A percentile compares a stretch with the other conserved stretches of the same genome.
Evolutionary conservation across 2,797 vertebrate species (phyloP).

Genomic region (Chelon labrosus): DNA sequence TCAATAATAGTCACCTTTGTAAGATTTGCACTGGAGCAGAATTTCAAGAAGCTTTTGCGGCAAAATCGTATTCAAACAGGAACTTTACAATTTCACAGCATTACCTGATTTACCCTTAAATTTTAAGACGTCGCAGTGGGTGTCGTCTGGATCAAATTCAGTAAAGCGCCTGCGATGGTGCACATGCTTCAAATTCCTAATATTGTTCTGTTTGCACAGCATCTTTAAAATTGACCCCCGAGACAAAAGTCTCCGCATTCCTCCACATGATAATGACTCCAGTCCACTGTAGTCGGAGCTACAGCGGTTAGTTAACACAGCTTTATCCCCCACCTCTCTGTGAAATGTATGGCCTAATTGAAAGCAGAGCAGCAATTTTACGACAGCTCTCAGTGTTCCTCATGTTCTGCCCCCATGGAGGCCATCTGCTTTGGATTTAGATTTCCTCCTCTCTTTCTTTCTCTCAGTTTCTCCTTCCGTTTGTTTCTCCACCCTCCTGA

Average conservation of each 20-base stretch:
- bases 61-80: conserved; percentile 33
- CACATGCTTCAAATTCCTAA: conserved; percentile 58
- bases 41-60: conserved; percentile 45
- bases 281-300: conserved; percentile 54
- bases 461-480: conserved; percentile 66
- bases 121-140: conserved; percentile 37
- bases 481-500: conserved; percentile 66
- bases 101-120: conserved; percentile 52
- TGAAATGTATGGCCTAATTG: conserved; percentile 85
- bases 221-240: conserved; percentile 27
- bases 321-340: conserved; percentile 44
- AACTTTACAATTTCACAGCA: conserved; percentile 43
- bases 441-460: conserved; percentile 66
- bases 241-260: conserved; percentile 57
- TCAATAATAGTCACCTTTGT: conserved; percentile 58
- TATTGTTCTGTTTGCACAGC: conserved; percentile 32
- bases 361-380: conserved; percentile 86
- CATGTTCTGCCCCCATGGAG: conserved; percentile 81
- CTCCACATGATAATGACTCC: conserved; percentile 68
- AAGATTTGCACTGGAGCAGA: conserved; percentile 47
- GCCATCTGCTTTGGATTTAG: conserved; percentile 92
- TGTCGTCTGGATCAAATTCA: conserved; percentile 62
- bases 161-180: conserved; percentile 28
- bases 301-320: conserved; percentile 61
- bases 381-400: conserved; percentile 78